Evolutionary conservation across 2,113 vertebrate species (phyloP).

Genomic region (Coregonus clupeaformis): DNA sequence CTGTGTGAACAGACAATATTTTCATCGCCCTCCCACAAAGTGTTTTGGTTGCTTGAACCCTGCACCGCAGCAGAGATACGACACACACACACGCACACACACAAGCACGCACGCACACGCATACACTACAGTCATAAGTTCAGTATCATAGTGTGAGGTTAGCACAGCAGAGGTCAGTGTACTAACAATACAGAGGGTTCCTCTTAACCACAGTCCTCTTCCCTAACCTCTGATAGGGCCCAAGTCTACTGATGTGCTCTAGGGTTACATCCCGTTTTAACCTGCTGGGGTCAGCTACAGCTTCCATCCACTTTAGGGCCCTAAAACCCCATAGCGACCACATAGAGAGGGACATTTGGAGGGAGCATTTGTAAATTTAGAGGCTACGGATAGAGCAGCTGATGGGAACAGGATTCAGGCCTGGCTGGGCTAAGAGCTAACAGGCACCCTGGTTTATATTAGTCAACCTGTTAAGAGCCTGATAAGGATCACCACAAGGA

Average conservation of each 20-base stretch:
- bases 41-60: too few relatives aligned
- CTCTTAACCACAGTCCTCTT: background rate
- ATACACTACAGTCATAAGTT: background rate
- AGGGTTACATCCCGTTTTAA: background rate
- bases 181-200: background rate
- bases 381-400: background rate
- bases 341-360: conserved; percentile 24
- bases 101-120: too few relatives aligned
- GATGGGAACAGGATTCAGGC: conserved; percentile 28
- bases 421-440: conserved; percentile 31
- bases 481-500: conserved; percentile 48
- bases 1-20: too few relatives aligned
- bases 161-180: conserved; percentile 33
- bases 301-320: background rate
- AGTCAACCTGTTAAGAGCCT: conserved; percentile 26
- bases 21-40: too few relatives aligned
- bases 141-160: conserved; percentile 27
- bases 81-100: too few relatives aligned
- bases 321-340: background rate
- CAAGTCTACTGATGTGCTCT: background rate
- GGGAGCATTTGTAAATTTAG: conserved; percentile 2
- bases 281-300: background rate
- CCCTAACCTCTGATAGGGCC: background rate
- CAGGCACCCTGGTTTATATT: conserved; percentile 16
- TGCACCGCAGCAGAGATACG: too few relatives aligned